phyloP scores from a whole-genome alignment of 2,113 vertebrate genomes.

The Kryptolebias marmoratus region DNA sequence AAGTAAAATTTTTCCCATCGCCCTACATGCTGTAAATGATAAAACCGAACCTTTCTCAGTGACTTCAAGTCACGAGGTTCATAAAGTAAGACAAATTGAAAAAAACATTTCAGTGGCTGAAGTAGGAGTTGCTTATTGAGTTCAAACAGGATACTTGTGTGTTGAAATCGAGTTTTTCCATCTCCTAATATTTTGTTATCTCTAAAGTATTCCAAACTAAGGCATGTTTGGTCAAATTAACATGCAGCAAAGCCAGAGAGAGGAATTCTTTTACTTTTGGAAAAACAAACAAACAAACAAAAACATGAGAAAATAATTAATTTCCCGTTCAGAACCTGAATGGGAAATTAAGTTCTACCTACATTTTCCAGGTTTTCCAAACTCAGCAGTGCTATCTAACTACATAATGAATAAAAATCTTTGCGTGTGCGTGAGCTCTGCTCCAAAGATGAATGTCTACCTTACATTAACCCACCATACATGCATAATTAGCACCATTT shows the following conservation, averaged over 20 bases:
- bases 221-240: no score
- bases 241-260: no score
- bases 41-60: not conserved
- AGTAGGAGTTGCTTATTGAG: not conserved
- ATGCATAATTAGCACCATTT: constrained; percentile 37
- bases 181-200: no score
- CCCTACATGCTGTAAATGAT: not conserved
- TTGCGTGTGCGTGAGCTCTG: not conserved
- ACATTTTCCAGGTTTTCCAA: not conserved
- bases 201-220: no score
- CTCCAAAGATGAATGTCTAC: constrained; percentile 15
- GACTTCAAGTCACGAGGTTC: not conserved
- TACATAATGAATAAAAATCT: not conserved
- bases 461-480: not conserved
- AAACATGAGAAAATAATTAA: no score
- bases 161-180: no score
- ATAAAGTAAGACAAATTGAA: not conserved
- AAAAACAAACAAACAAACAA: no score
- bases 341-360: not conserved
- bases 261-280: no score
- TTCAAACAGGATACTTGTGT: not conserved
- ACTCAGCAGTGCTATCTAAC: not conserved
- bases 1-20: not conserved
- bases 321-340: no score
- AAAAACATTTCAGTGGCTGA: not conserved